Conservation (phyloP, 2,797 vertebrate genomes). For the Anas bahamensis region DNA sequence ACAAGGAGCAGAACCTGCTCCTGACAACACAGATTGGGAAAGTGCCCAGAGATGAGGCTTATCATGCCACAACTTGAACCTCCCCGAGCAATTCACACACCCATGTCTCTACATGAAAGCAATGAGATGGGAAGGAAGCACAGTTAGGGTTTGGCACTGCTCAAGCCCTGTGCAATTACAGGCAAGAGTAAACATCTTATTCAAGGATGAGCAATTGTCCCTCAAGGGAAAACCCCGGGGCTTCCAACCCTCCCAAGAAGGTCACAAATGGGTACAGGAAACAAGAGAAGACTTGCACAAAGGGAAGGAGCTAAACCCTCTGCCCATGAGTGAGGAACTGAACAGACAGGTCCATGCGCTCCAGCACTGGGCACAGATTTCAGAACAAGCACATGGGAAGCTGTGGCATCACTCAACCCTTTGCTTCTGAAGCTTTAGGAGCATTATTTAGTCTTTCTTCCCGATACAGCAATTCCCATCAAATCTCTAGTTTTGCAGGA, state of each 20-base stretch:
- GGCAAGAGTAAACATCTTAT: slow-evolving; percentile 68
- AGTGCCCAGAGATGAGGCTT: slow-evolving; percentile 49
- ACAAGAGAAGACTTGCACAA: slow-evolving; percentile 58
- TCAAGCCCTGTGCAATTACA: slow-evolving; percentile 56
- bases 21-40: slow-evolving; percentile 48
- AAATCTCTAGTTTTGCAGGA: not conserved
- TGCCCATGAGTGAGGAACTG: not conserved
- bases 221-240: slow-evolving; percentile 52
- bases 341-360: slow-evolving; percentile 10
- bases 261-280: slow-evolving; percentile 60
- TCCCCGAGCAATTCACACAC: slow-evolving; percentile 58
- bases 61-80: slow-evolving; percentile 60
- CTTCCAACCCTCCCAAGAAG: slow-evolving; percentile 64
- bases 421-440: not conserved
- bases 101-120: slow-evolving; percentile 67
- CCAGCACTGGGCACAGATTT: not conserved
- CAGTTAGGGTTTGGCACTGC: slow-evolving; percentile 37
- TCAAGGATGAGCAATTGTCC: slow-evolving; percentile 59
- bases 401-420: not conserved
- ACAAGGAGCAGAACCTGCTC: slow-evolving; percentile 32
- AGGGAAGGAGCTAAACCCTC: slow-evolving; percentile 42
- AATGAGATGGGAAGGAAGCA: slow-evolving; percentile 62
- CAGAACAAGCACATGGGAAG: not conserved
- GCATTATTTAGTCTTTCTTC: not conserved
- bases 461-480: not conserved